Conservation (phyloP, 2,797 vertebrate species). For the Falco naumanni region DNA sequence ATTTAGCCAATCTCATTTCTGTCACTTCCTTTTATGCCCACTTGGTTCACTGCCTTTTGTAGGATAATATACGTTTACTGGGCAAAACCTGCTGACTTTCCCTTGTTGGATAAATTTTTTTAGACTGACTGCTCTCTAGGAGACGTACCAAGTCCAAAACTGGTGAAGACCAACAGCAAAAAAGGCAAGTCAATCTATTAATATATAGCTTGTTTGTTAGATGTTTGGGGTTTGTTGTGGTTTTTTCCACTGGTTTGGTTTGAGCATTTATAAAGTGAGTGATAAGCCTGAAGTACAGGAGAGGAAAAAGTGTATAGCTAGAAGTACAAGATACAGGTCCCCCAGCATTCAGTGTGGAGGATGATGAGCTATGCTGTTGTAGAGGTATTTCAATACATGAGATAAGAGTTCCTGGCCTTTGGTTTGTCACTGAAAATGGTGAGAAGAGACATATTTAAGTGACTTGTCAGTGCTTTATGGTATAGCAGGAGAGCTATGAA, state of each 20-base stretch:
- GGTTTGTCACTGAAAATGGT: not conserved
- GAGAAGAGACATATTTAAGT: not conserved
- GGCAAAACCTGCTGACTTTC: not conserved
- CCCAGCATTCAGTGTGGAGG: not conserved
- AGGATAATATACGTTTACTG: not conserved
- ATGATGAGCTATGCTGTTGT: not conserved
- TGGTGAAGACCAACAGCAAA: conserved; percentile 46
- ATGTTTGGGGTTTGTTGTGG: not conserved
- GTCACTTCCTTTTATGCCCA: not conserved
- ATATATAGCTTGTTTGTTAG: not conserved
- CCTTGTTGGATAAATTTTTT: not conserved
- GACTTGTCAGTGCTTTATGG: not conserved
- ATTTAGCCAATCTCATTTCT: not conserved
- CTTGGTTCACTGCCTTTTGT: not conserved
- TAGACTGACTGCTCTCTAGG: conserved; percentile 40
- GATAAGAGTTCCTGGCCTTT: not conserved
- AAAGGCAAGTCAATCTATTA: conserved; percentile 54
- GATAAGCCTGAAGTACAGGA: not conserved
- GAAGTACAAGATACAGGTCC: not conserved
- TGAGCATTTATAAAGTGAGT: not conserved
- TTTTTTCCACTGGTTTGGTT: not conserved
- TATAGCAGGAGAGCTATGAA: not conserved
- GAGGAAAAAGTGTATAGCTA: not conserved
- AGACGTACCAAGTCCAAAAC: conserved; percentile 6
- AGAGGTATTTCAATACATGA: not conserved